Conservation (phyloP, 1,140 invertebrate genomes). For the Brachionus manjavacas region DNA sequence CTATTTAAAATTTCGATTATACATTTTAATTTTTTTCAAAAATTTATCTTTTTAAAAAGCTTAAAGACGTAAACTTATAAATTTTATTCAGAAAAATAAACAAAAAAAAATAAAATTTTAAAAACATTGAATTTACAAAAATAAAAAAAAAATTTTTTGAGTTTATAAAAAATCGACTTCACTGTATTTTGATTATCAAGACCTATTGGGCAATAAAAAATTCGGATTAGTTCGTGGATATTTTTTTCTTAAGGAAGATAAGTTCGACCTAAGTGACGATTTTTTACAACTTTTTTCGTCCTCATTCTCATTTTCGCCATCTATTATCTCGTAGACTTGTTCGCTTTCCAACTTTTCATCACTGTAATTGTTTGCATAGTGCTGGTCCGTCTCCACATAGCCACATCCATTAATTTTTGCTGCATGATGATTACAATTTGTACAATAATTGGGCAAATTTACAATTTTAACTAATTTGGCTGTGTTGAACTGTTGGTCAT, state of each 20-base stretch:
- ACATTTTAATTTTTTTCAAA: too few relatives aligned
- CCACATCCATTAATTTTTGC: not conserved
- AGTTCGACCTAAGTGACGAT: not conserved
- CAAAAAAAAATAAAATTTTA: not conserved
- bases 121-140: not conserved
- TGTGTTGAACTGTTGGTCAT: not conserved
- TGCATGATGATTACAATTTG: slow-evolving; percentile 13
- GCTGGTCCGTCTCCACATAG: slow-evolving; percentile 13
- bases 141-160: too few relatives aligned
- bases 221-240: slow-evolving; percentile 32
- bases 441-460: slow-evolving; percentile 20
- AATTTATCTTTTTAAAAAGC: too few relatives aligned
- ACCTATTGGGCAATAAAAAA: not conserved
- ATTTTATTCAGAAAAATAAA: not conserved
- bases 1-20: too few relatives aligned
- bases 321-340: slow-evolving; percentile 27
- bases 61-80: not conserved
- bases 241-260: slow-evolving; percentile 11
- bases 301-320: slow-evolving; percentile 24
- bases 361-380: slow-evolving; percentile 26
- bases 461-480: slow-evolving; percentile 36
- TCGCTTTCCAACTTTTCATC: not conserved
- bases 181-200: not conserved
- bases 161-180: not conserved
- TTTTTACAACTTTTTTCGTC: not conserved